Evolutionary conservation across 2,113 vertebrate species (phyloP), one percentile per base, ranked within the genome.

Genomic region (human (Homo sapiens)): DNA sequence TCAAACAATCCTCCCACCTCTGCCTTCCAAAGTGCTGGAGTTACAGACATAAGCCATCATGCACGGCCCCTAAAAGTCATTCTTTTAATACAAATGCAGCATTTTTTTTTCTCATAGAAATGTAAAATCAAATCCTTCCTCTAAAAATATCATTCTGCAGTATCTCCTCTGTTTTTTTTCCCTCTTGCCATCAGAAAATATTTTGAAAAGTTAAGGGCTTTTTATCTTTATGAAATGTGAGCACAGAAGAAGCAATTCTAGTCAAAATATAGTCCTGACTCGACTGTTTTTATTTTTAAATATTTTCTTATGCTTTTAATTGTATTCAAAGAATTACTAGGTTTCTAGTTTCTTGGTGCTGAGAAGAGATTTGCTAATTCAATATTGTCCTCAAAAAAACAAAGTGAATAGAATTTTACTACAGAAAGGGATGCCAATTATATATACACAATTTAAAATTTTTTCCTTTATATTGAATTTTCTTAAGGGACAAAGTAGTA

Each of bases 161-260:
- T 18, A 43, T 81, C 45, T 22, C 43, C 1, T 88, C 14, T 52
- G 64, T 64, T 72, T 87, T 72, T 86, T 78, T 68, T 1, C 6
- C 38, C 22, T 91, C 40, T 96, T 91, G 79, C 20, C 14, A 79
- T 87, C 16, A 61, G 38, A 79, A 95, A 89, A 66, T 23, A 84
- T 76, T 94, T 72, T 93, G 52, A 94, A 83, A 89, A 84, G 48
- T 45, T 50, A 30, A 87, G 22, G 5, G 48, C 35, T 92, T 95
- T 32, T 89, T 72, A 89, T 59, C 17, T 89, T 94, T 76, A 89
- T 81, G 48, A 18, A 84, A 73, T 57, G 22, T 43, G 59, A 12
- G 11, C 40, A 32, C 25, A 88, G 14, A 86, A 90, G 27, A 95
- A 91, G 35, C 72, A 55, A 72, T 72, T 88, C 61, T 85, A 61